Conservation (phyloP, 2,113 vertebrate genomes). For the Gulo gulo region DNA sequence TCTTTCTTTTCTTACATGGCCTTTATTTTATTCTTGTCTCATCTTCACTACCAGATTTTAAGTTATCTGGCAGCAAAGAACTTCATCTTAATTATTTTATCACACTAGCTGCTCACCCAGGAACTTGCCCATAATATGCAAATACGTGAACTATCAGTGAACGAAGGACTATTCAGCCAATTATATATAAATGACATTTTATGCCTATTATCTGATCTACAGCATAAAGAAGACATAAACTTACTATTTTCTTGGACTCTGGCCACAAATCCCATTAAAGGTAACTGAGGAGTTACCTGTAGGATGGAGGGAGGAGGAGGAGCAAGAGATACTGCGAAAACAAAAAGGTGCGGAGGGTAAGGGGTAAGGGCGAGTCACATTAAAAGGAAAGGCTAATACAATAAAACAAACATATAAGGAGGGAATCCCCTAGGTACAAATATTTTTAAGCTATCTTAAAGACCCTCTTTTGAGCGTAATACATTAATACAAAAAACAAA, state of each 20-base stretch:
- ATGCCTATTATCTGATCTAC: slow-evolving; percentile 76
- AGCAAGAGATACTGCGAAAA: slow-evolving; percentile 91
- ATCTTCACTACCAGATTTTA: slow-evolving; percentile 25
- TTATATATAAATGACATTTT: slow-evolving; percentile 68
- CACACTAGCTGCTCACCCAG: background rate
- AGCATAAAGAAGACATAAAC: slow-evolving; percentile 86
- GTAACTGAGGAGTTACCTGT: slow-evolving; percentile 99
- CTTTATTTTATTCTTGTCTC: slow-evolving; percentile 18
- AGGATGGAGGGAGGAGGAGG: slow-evolving; percentile 98
- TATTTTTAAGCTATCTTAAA: slow-evolving; percentile 24
- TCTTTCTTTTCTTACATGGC: slow-evolving; percentile 4
- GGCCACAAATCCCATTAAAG: slow-evolving; percentile 99
- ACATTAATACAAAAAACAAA: slow-evolving; percentile 49
- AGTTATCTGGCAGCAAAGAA: slow-evolving; percentile 21
- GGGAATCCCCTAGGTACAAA: slow-evolving; percentile 27
- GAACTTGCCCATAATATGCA: slow-evolving; percentile 26
- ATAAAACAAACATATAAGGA: slow-evolving; percentile 46
- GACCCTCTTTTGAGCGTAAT: background rate
- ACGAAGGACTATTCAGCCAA: slow-evolving; percentile 53
- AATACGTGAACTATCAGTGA: background rate
- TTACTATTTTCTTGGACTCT: slow-evolving; percentile 99
- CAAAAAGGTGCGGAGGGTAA: slow-evolving; percentile 79
- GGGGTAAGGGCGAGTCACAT: slow-evolving; percentile 75
- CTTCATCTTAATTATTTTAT: background rate
- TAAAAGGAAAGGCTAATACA: slow-evolving; percentile 69